Percentiles rank a stretch among this genome's conserved stretches.
Conservation (phyloP, 2,797 vertebrate genomes). For the Muraenolepis orangiensis region DNA sequence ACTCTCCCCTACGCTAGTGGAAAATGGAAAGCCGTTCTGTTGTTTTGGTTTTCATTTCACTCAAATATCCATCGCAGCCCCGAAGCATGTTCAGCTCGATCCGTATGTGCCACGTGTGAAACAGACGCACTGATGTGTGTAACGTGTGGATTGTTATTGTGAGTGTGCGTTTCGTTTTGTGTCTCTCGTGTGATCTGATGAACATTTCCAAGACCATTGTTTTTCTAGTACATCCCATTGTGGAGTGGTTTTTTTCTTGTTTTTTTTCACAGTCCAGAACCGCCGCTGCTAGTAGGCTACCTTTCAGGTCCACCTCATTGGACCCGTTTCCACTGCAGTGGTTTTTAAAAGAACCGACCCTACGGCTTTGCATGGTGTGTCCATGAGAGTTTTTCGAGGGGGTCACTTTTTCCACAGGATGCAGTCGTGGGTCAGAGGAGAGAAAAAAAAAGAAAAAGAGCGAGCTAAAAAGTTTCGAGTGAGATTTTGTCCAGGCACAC, state of each 20-base stretch:
- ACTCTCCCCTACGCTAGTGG: not conserved
- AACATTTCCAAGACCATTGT: not conserved
- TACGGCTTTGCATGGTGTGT: not conserved
- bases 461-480: too few relatives aligned
- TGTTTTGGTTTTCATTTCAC: not conserved
- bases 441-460: not conserved
- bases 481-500: not conserved
- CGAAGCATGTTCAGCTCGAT: too few relatives aligned
- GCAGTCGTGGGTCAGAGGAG: not conserved
- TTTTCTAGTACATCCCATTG: not conserved
- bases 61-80: not conserved
- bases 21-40: not conserved
- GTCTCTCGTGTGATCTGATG: not conserved
- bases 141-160: too few relatives aligned
- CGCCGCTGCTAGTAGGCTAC: not conserved
- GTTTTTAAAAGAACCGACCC: not conserved
- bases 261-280: not conserved
- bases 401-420: not conserved
- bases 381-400: not conserved
- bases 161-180: not conserved
- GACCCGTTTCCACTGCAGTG: not conserved
- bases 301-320: not conserved
- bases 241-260: not conserved
- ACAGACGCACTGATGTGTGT: too few relatives aligned
- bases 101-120: too few relatives aligned